phyloP scores from a whole-genome alignment of 1,140 invertebrate genomes.

The Orussus abietinus region DNA sequence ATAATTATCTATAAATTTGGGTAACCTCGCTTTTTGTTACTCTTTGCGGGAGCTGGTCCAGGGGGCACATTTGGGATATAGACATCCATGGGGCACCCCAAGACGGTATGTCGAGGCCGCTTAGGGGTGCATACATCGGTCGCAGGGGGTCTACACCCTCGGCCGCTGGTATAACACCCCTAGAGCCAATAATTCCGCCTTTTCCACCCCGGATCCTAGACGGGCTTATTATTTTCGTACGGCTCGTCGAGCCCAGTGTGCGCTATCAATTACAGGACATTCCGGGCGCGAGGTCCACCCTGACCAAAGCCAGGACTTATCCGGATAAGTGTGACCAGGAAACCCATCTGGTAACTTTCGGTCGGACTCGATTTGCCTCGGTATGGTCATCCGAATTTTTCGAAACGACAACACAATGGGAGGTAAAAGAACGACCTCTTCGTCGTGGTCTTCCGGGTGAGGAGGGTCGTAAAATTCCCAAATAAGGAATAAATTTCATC shows the following conservation, averaged over 20 bases:
- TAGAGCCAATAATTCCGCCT: conserved; percentile 35
- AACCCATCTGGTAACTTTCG: conserved; percentile 44
- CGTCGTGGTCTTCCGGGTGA: too few species aligned
- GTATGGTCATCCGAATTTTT: too few species aligned
- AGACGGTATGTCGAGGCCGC: not conserved
- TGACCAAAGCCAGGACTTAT: conserved; percentile 17
- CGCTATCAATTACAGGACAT: conserved; percentile 45
- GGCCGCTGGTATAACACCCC: conserved; percentile 23
- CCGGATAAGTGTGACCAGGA: conserved; percentile 43
- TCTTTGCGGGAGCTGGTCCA: too few species aligned
- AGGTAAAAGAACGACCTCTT: too few species aligned
- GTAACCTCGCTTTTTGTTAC: too few species aligned
- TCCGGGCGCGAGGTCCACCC: conserved; percentile 19
- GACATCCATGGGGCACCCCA: conserved; percentile 9
- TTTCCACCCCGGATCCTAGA: conserved; percentile 15
- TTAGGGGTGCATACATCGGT: conserved; percentile 16
- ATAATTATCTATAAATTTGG: too few species aligned
- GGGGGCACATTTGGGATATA: conserved; percentile 5
- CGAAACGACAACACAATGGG: too few species aligned
- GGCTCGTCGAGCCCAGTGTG: conserved; percentile 40
- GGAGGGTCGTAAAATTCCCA: too few species aligned
- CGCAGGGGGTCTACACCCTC: not conserved
- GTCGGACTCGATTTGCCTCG: too few species aligned
- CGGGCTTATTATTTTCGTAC: conserved; percentile 45
- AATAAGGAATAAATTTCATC: too few species aligned